Evolutionary conservation across 2,797 vertebrate genomes (phyloP).

Genomic region (Rhodeus uyekii): DNA sequence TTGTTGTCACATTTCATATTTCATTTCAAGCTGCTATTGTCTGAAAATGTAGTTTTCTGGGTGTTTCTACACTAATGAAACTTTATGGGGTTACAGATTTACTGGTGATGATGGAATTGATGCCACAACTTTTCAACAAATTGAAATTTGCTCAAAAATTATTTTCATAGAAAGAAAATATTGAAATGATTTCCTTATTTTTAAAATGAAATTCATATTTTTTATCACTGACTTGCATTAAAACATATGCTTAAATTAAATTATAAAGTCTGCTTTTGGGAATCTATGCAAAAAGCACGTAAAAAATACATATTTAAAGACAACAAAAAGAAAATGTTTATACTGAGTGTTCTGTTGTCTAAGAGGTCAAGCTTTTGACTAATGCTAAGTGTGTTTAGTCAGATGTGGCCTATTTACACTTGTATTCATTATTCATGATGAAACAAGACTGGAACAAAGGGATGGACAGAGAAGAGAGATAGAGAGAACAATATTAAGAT

Average conservation of each 20-base stretch:
- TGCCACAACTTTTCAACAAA: too few relatives aligned
- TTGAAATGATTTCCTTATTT: too few relatives aligned
- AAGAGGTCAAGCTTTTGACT: not conserved
- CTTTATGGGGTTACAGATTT: not conserved
- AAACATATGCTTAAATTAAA: too few relatives aligned
- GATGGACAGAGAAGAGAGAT: not conserved
- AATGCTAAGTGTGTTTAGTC: slow-evolving; percentile 19
- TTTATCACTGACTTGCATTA: not conserved
- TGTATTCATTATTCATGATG: slow-evolving; percentile 40
- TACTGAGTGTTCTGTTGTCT: slow-evolving; percentile 1
- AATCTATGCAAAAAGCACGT: not conserved
- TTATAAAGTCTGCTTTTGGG: not conserved
- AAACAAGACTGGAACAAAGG: slow-evolving; percentile 16
- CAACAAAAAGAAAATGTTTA: not conserved
- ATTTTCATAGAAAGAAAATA: too few relatives aligned
- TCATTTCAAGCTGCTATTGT: not conserved
- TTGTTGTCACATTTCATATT: not conserved
- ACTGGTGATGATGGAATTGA: not conserved
- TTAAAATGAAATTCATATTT: not conserved
- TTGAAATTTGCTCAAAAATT: too few relatives aligned
- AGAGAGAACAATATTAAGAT: not conserved
- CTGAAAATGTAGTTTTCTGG: not conserved
- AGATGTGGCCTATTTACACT: slow-evolving; percentile 31
- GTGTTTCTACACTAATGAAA: not conserved
- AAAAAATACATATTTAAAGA: not conserved